Evolutionary conservation across 2,888 invertebrate species (phyloP).

Genomic region (Eilema caniola): DNA sequence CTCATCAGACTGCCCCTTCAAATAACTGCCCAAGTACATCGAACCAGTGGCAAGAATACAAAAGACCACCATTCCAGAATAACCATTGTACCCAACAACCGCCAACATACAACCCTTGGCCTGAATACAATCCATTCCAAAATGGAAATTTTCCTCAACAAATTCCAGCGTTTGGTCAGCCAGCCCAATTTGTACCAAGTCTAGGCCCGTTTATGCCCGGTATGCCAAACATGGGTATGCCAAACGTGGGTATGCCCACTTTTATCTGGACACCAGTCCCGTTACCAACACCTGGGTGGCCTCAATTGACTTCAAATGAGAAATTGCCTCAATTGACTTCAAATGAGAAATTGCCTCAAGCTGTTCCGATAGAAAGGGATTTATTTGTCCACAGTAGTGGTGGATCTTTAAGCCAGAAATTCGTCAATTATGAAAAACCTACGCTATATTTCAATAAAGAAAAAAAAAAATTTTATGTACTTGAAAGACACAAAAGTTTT

Average conservation of each 20-base stretch:
- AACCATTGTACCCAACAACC: neutral
- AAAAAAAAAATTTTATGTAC: constrained; percentile 14
- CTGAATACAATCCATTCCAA: neutral
- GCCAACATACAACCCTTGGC: neutral
- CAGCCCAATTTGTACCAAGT: constrained; percentile 44
- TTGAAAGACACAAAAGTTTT: constrained; percentile 14
- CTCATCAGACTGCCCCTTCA: neutral
- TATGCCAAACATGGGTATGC: constrained; percentile 40
- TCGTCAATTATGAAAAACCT: constrained; percentile 35
- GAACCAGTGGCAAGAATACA: neutral
- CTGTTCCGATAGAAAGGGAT: constrained; percentile 15
- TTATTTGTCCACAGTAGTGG: constrained; percentile 37
- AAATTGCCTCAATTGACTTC: constrained; percentile 27
- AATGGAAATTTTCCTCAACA: neutral
- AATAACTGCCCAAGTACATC: constrained; percentile 3
- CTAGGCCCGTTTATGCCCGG: constrained; percentile 28
- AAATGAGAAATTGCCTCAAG: constrained; percentile 27
- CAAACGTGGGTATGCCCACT: constrained; percentile 46
- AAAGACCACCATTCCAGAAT: neutral
- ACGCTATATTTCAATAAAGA: constrained; percentile 17
- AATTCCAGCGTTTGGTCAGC: constrained; percentile 54
- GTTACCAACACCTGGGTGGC: constrained; percentile 41
- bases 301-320: constrained; percentile 17
- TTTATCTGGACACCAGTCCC: constrained; percentile 53
- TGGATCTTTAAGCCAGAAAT: constrained; percentile 47